These are phyloP conservation scores for Alloplasta piceator DNA, from an alignment of 2,888 invertebrate genomes.

Conservation along the genomic window DNA sequence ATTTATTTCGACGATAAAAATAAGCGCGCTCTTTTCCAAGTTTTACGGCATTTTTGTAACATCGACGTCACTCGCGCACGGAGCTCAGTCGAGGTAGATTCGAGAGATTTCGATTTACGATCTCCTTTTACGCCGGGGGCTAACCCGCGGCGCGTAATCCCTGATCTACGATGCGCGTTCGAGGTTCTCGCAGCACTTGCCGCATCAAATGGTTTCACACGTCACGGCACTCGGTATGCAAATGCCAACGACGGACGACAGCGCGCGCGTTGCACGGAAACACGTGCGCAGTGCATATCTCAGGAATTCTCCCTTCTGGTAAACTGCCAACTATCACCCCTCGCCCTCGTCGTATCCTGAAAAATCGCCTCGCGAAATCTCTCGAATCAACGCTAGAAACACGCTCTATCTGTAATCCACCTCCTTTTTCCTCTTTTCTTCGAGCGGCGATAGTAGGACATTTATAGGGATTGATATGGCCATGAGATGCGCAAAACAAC, in stretches of 20 bases:
- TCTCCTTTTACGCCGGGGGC: conserved; percentile 25
- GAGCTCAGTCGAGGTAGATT: neutral
- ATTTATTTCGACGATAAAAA: conserved; percentile 27
- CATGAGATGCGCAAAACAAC: no score
- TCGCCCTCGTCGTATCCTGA: neutral
- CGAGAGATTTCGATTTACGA: conserved; percentile 53
- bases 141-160: conserved; percentile 52
- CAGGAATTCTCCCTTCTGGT: conserved; percentile 42
- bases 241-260: conserved; percentile 68
- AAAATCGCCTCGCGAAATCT: neutral
- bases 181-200: conserved; percentile 51
- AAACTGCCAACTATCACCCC: conserved; percentile 34
- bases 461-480: no score
- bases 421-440: neutral
- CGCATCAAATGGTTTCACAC: conserved; percentile 80
- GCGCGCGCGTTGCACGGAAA: conserved; percentile 57
- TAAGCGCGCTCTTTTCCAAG: conserved; percentile 1
- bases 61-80: no score
- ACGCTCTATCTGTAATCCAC: no score
- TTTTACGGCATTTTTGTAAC: conserved; percentile 28
- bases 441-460: neutral
- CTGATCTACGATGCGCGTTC: conserved; percentile 60
- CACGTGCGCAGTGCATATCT: conserved; percentile 58
- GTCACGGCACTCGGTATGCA: conserved; percentile 80
- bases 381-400: neutral